A percentile compares a stretch with the other conserved stretches of the same genome.
These are phyloP conservation scores for Aptenodytes forsteri DNA, from an alignment of 2,113 vertebrate species.

Conservation along the genomic window DNA sequence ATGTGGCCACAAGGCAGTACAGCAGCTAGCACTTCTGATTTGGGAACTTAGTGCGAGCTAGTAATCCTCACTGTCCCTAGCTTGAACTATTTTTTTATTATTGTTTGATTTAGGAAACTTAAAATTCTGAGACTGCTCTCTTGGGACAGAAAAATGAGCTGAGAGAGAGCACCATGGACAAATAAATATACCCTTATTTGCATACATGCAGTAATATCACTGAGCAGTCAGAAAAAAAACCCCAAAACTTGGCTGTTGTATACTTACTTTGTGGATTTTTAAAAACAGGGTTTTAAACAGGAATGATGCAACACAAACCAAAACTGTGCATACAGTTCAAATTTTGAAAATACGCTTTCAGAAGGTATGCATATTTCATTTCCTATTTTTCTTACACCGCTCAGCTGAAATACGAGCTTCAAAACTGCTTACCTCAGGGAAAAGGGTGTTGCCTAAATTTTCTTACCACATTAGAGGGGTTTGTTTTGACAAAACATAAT, in stretches of 20 bases:
- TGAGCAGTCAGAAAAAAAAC: neutral
- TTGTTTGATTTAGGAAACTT: neutral
- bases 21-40: neutral
- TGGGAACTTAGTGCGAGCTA: neutral
- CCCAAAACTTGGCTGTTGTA: neutral
- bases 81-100: neutral
- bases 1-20: neutral
- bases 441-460: slow-evolving; percentile 11
- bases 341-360: neutral
- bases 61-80: neutral
- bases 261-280: neutral
- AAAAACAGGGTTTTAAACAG: neutral
- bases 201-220: neutral
- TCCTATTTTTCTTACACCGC: neutral
- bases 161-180: neutral
- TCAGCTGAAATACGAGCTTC: neutral
- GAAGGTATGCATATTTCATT: neutral
- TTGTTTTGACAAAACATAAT: neutral
- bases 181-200: neutral
- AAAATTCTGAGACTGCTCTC: neutral
- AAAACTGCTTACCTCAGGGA: neutral
- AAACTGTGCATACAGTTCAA: neutral
- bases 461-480: neutral
- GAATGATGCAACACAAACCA: neutral
- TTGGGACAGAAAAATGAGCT: neutral